These are phyloP conservation scores for Microplitis demolitor DNA, from an alignment of 1,140 invertebrate genomes.

Conservation along the genomic window DNA sequence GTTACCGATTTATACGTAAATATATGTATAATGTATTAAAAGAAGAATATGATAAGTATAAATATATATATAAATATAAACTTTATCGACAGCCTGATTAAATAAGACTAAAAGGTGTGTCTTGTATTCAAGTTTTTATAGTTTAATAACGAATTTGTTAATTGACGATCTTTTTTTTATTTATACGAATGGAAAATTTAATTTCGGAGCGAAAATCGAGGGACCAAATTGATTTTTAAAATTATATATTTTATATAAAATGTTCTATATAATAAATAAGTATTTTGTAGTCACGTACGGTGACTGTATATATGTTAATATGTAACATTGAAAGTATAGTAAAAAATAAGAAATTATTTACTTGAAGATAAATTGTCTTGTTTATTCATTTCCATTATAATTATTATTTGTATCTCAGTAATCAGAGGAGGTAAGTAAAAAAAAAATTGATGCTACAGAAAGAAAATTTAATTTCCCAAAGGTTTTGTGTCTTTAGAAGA, in stretches of 20 bases:
- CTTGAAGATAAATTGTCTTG: conserved; percentile 12
- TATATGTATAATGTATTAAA: conserved; percentile 23
- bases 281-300: conserved; percentile 42
- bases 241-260: conserved; percentile 14
- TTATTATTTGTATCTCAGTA: background rate
- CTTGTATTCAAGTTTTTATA: conserved; percentile 2
- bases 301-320: conserved; percentile 59
- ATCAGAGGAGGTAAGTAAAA: no score
- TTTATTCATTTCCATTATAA: background rate
- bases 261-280: conserved; percentile 31
- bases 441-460: no score
- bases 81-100: background rate
- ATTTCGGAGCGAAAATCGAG: background rate
- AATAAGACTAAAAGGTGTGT: background rate
- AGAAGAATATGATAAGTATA: no score
- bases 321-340: conserved; percentile 33
- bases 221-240: conserved; percentile 16
- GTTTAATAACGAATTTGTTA: background rate
- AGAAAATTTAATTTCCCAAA: no score
- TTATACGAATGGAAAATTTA: background rate
- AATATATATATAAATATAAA: background rate
- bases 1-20: conserved; percentile 58
- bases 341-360: conserved; percentile 29
- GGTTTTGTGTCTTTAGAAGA: no score
- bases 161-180: background rate